A percentile compares a stretch with the other conserved stretches of the same genome.
Conservation (phyloP, 2,113 vertebrate species). For the Zosterops japonicus region DNA sequence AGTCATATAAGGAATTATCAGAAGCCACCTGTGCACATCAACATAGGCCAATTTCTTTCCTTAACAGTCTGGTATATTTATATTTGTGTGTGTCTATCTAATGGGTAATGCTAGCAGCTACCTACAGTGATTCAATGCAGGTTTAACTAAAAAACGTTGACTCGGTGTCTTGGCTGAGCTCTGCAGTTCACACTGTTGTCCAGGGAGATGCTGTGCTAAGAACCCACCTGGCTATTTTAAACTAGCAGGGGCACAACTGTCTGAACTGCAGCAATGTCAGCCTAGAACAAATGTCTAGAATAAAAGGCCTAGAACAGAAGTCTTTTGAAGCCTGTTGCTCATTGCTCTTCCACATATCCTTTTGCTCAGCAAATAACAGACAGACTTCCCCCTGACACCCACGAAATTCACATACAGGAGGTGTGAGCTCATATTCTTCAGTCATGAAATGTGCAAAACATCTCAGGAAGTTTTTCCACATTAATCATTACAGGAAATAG, state of each 20-base stretch:
- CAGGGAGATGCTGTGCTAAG: neutral
- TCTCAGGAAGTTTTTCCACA: neutral
- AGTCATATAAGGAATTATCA: neutral
- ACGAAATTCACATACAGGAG: neutral
- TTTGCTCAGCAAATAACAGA: neutral
- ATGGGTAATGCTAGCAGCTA: neutral
- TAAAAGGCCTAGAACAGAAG: neutral
- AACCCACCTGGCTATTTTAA: neutral
- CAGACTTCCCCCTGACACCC: neutral
- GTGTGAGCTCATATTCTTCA: neutral
- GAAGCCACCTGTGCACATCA: neutral
- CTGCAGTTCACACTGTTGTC: neutral
- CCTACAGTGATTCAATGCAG: neutral
- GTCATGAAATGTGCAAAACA: neutral
- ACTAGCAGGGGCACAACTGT: neutral
- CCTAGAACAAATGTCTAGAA: neutral
- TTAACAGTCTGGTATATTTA: neutral
- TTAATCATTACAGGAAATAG: neutral
- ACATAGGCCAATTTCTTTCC: neutral
- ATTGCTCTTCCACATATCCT: neutral
- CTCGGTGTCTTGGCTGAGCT: neutral
- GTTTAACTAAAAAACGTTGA: neutral
- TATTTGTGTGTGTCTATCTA: neutral
- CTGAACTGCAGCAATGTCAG: neutral
- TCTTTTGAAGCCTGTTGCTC: neutral